Evolutionary conservation across 2,797 vertebrate species (phyloP), one percentile per base, ranked within the genome.

Genomic region (Lagodon rhomboides): DNA sequence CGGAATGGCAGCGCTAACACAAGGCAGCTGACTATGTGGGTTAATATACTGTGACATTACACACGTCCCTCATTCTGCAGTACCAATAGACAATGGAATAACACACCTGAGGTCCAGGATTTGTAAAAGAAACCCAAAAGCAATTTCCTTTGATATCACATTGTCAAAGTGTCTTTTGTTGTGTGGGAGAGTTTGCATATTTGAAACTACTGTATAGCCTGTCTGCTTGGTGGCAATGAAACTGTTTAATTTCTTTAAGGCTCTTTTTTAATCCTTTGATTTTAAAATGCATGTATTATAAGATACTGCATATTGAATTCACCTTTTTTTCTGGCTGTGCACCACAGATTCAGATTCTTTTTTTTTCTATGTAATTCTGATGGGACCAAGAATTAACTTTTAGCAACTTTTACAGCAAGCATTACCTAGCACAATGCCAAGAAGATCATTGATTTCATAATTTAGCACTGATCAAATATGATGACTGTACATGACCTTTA

Each of bases 21-120:
- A 20, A 41, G 47, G 50, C 71, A 82, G 65, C 70, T 83, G 12
- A 68, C 71, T 53, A 12, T 73, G 63, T 68, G 64, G 79, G 76
- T 73, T 84, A 66, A 88, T 86, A 78, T 68, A 83, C 83, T 75
- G 56, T 80, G 74, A 83, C 77, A 80, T 84, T 75, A 78, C 70
- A 85, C 47, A 27, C 18, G 1, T 18, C 73, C 53, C 60, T 84
- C 44, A 71, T 88, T 74, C 62, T 58, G 30, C 49, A 71, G 51
- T 34, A 65, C 16, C 38, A 56, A 34, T 6, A 49, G 23, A 85
- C 27, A 77, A 68, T 38, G 13, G 22, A 68, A 75, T 59, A 82
- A 74, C 73, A 76, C 81, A 80, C 72, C 69, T 74, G 58, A 50
- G 79, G 69, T 70, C 58, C 4, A 71, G 58, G 15, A 56, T 63